Base-by-base conservation (phyloP, 2,888 invertebrate genomes). In the Dryococelus australis region DNA sequence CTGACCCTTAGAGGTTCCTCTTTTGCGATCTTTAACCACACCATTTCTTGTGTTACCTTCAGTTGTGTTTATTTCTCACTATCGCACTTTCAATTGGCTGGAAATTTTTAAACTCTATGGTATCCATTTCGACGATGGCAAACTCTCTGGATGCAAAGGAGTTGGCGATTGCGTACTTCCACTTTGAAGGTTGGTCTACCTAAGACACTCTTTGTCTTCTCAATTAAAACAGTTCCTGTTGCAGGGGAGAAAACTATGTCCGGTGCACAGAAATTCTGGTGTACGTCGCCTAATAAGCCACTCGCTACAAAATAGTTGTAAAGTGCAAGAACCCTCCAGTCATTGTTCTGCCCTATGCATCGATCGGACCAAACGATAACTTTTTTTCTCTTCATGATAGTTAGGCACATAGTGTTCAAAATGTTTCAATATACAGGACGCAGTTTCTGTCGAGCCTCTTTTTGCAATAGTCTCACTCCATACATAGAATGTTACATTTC, bases 1-100 rank as follows among this genome's bases (percentile, higher is more conserved):
- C 80, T 80, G 80, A 80, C n/a, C 26, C 80, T 4, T 80, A 80
- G 8, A 80, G 80, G 80, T 80, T 80, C 80, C 80, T 80, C n/a
- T 80, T 80, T n/a, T 80, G 80, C n/a, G 26, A 80, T 27, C 80
- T 80, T 80, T 13, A 80, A 16, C 24, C 80, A 80, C 28, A 80
- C 24, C 26, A 24, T 0, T 24, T 80, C 80, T 27, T n/a, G n/a
- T n/a, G 80, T 80, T 80, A 80, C 13, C 80, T 80, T 80, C 80
- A 80, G 80, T n/a, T 80, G 80, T 80, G 80, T 26, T 28, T 80
- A 80, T 80, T 80, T n/a, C n/a, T 80, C 80, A 80, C 28, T 80
- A 80, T 80, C 28, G 0, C n/a, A 80, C 26, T 27, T n/a, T 80
- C 80, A 80, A n/a, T 80, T 0, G 16, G 26, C n/a, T 80, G 80